A percentile compares a stretch with the other conserved stretches of the same genome.
phyloP scores from a whole-genome alignment of 2,888 invertebrate genomes.

The Agrotis exclamationis region DNA sequence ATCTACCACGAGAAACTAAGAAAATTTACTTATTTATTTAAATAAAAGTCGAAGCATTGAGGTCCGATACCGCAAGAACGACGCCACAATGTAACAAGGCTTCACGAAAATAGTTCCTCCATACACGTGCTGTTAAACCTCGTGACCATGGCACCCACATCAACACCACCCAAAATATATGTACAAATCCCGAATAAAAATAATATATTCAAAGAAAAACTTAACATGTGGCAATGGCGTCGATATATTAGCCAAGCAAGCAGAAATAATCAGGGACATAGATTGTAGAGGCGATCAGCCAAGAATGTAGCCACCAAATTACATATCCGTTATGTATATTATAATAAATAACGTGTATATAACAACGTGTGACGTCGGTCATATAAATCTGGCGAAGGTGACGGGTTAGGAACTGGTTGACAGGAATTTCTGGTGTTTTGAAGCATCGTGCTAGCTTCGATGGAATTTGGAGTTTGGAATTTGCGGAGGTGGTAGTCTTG shows the following conservation, averaged over 20 bases:
- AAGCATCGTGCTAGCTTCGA: background rate
- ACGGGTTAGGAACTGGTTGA: slow-evolving; percentile 41
- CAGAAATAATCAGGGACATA: slow-evolving; percentile 77
- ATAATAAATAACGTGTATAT: slow-evolving; percentile 58
- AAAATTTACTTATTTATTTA: too few relatives aligned
- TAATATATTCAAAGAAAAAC: slow-evolving; percentile 38
- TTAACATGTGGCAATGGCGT: slow-evolving; percentile 62
- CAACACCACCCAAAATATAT: slow-evolving; percentile 17
- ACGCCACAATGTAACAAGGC: background rate
- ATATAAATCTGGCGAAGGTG: slow-evolving; percentile 53
- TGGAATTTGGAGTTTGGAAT: background rate
- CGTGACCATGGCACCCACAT: background rate
- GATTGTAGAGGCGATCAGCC: slow-evolving; percentile 75
- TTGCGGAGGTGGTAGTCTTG: background rate
- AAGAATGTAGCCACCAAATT: slow-evolving; percentile 82
- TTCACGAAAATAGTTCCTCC: background rate
- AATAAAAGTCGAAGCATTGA: too few relatives aligned
- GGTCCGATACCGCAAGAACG: too few relatives aligned
- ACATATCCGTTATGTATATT: slow-evolving; percentile 76
- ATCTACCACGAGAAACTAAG: too few relatives aligned
- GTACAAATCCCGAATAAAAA: slow-evolving; percentile 31
- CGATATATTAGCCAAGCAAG: slow-evolving; percentile 66
- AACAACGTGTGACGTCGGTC: slow-evolving; percentile 56
- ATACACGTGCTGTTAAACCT: background rate
- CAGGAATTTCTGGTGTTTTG: slow-evolving; percentile 18